Evolutionary conservation across 2,888 invertebrate genomes (phyloP).

Genomic region (Sinelater perroti): DNA sequence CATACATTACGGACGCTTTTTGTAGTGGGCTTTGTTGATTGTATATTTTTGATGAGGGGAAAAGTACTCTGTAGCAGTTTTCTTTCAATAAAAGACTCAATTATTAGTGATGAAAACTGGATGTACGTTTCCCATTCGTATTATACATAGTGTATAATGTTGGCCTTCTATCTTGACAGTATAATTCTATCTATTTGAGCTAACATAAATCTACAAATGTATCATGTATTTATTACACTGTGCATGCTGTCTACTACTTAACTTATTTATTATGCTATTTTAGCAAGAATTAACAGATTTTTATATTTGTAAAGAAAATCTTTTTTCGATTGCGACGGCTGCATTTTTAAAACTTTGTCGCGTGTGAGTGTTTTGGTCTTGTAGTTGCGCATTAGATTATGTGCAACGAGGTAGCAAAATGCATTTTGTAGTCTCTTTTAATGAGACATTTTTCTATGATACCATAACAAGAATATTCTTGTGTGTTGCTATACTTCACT

Average conservation of each 20-base stretch:
- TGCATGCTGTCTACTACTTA: conserved; percentile 56
- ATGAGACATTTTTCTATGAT: no score
- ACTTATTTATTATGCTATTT: conserved; percentile 27
- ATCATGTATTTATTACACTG: conserved; percentile 48
- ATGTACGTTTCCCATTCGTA: conserved; percentile 18
- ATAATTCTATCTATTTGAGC: conserved; percentile 58
- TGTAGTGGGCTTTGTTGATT: conserved; percentile 32
- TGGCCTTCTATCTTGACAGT: conserved; percentile 61
- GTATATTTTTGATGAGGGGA: conserved; percentile 19
- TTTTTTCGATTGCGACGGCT: neutral
- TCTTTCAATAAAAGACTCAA: neutral
- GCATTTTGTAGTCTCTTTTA: conserved; percentile 6
- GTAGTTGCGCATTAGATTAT: conserved; percentile 28
- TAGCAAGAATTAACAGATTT: conserved; percentile 4
- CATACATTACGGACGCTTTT: conserved; percentile 55
- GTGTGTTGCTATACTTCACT: conserved; percentile 15
- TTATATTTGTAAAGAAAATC: neutral
- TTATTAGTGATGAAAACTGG: neutral
- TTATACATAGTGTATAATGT: conserved; percentile 50
- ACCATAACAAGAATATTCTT: neutral
- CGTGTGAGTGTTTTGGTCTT: conserved; percentile 5
- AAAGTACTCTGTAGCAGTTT: conserved; percentile 39
- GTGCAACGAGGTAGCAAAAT: conserved; percentile 23
- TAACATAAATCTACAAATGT: conserved; percentile 53
- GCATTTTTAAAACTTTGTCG: neutral